Conservation (phyloP, 2,888 invertebrate species). For the Pollenia angustigena region DNA sequence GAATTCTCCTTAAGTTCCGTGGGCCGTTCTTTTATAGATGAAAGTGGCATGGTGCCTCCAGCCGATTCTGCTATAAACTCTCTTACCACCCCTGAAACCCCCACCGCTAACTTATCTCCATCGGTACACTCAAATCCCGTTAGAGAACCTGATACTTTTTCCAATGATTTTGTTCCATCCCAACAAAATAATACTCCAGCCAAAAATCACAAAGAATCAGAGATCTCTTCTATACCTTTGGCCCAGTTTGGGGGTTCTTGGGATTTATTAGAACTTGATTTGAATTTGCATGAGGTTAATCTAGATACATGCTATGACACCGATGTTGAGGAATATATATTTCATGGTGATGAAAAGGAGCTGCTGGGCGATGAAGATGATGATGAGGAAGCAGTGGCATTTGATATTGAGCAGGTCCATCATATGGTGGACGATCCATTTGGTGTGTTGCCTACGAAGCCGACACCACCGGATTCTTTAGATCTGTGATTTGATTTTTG, state of each 20-base stretch:
- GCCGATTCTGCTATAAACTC: conserved; percentile 76
- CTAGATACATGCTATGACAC: conserved; percentile 87
- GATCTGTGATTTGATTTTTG: conserved; percentile 84
- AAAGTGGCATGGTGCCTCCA: conserved; percentile 75
- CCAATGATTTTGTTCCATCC: conserved; percentile 86
- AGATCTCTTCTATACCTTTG: conserved; percentile 77
- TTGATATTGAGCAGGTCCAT: conserved; percentile 73
- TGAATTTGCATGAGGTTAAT: conserved; percentile 87
- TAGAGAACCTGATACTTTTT: conserved; percentile 86
- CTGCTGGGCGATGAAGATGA: conserved; percentile 72
- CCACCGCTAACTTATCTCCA: conserved; percentile 87
- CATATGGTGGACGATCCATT: conserved; percentile 85
- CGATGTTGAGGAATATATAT: conserved; percentile 87
- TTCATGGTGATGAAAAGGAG: conserved; percentile 84
- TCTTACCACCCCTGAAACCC: conserved; percentile 87
- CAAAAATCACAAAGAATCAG: conserved; percentile 19
- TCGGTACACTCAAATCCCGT: conserved; percentile 79
- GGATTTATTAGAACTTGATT: conserved; percentile 87
- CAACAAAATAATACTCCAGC: conserved; percentile 18
- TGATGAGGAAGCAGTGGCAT: conserved; percentile 75
- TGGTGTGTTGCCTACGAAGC: conserved; percentile 86
- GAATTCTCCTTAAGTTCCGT: conserved; percentile 84
- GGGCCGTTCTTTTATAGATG: conserved; percentile 84
- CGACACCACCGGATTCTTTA: conserved; percentile 86
- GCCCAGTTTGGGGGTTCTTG: conserved; percentile 86